Percentiles rank a stretch among this genome's conserved stretches.
Evolutionary conservation across 2,113 vertebrate genomes (phyloP).

Genomic region (Hypanus sabinus): DNA sequence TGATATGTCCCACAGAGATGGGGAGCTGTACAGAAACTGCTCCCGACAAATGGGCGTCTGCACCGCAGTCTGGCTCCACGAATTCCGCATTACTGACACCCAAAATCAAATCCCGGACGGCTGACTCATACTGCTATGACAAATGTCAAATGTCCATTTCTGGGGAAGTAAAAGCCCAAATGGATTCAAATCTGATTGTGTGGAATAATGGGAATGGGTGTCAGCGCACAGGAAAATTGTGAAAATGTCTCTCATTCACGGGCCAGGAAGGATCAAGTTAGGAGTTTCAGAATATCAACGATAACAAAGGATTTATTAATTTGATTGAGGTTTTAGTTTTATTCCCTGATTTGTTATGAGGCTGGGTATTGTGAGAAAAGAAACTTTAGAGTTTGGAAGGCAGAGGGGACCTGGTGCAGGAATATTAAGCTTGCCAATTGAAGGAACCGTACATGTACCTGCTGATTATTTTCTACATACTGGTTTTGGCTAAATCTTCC

Average conservation of each 20-base stretch:
- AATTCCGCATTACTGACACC: neutral
- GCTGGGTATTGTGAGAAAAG: no score
- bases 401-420: no score
- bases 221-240: no score
- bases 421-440: no score
- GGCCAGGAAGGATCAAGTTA: neutral
- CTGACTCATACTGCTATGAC: neutral
- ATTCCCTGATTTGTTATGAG: no score
- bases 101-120: neutral
- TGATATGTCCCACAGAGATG: neutral
- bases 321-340: no score
- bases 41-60: neutral
- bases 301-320: no score
- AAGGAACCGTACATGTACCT: no score
- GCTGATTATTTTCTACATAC: no score
- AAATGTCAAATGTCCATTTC: neutral
- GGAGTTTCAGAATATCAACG: neutral
- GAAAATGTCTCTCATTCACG: neutral
- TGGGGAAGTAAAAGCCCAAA: neutral
- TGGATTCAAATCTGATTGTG: neutral
- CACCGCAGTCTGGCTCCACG: neutral
- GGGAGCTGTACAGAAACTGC: neutral
- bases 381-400: no score
- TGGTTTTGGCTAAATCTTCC: no score
- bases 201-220: neutral